Percentiles rank a stretch among this genome's conserved stretches.
Conservation (phyloP, 2,888 invertebrate species). For the Arrhopalites spinosus region DNA sequence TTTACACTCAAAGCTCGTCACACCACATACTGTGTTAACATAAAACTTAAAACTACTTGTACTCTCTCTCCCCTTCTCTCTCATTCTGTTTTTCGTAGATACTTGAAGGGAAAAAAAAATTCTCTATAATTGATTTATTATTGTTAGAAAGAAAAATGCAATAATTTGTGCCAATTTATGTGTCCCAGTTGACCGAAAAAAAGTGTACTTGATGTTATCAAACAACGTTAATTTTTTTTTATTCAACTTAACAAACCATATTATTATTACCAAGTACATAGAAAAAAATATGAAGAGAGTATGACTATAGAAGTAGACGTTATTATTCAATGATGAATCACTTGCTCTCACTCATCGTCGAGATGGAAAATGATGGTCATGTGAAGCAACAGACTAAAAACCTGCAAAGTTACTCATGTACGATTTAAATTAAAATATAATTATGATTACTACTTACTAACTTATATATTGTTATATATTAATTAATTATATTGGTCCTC, state of each 20-base stretch:
- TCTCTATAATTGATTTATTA: background rate
- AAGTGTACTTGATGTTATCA: background rate
- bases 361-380: background rate
- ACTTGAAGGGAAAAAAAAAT: background rate
- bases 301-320: background rate
- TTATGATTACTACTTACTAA: background rate
- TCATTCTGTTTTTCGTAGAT: background rate
- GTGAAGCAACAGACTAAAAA: constrained; percentile 34
- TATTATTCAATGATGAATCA: background rate
- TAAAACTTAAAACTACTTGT: no score
- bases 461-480: no score
- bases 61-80: background rate
- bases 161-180: constrained; percentile 52
- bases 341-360: background rate
- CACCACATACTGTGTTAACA: background rate
- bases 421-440: background rate
- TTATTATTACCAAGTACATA: background rate
- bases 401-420: constrained; percentile 42
- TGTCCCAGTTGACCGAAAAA: background rate
- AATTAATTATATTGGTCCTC: no score
- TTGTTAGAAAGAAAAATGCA: constrained; percentile 39
- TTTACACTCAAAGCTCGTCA: background rate
- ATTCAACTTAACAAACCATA: background rate
- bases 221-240: background rate
- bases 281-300: background rate